Base-by-base conservation (phyloP, 2,797 vertebrate species). In the Phataginus tetradactyla region DNA sequence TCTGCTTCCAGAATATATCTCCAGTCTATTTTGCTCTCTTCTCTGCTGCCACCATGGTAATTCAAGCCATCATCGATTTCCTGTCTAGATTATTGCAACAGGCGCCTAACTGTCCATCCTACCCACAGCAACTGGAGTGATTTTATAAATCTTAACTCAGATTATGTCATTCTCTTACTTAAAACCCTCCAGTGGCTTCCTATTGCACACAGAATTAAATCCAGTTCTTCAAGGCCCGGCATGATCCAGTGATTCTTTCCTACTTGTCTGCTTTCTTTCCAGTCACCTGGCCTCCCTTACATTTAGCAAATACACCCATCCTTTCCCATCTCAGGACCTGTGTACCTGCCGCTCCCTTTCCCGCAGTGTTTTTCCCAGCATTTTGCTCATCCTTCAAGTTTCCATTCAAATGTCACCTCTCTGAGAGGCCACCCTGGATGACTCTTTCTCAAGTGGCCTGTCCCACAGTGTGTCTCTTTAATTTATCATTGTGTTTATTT, bases 111-210 rank as follows among this genome's bases (percentile, higher is more conserved):
- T 13, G 89, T 92, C 96, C 84, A 66, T 83, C 94, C 83, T 49
- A 86, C 69, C 75, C 12, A 11, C 39, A 68, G 69, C 83, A 91
- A 79, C 75, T 88, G 77, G 90, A 91, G 55, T 53, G 74, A 94
- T 96, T 55, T 97, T 97, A 97, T 96, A 96, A 97, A 97, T 96
- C 95, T 97, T 97, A 96, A 97, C 94, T 97, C 83, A 27, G 86
- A 93, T 96, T 96, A 94, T 92, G 86, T 97, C 96, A 97, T 97
- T 96, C 64, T 92, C 85, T 77, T 89, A 61, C 94, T 74, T 95
- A 81, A 92, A 97, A 71, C 55, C 57, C 81, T 96, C 75, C n/a
- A 10, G 93, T 90, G 96, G 53, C 95, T 95, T 97, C 59, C 68
- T 64, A 18, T n/a, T 79, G 90, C 74, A 89, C 69, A 96, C 90